Base-by-base conservation (phyloP, 2,888 invertebrate species). In the Eugnorisma glareosa region DNA sequence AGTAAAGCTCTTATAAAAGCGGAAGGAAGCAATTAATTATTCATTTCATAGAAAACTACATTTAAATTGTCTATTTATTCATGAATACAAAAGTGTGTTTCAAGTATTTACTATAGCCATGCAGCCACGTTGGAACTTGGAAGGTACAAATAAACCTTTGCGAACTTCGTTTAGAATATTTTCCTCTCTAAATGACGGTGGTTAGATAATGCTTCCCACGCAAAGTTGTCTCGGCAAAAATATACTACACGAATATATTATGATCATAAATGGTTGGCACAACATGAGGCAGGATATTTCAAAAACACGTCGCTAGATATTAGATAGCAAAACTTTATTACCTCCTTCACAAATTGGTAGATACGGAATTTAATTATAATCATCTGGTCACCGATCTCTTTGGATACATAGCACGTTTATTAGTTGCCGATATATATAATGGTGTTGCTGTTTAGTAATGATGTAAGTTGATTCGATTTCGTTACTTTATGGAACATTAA, bases 271-370 rank as follows among this genome's bases (percentile, higher is more conserved):
- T 73, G 51, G 37, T 72, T 28, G 40, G 66, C 48, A 73, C 45
- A 75, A 72, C 64, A 81, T 75, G 78, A 64, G 67, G 51, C 78
- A 79, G 87, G 87, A 81, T 81, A 83, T 75, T 80, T 73, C 51
- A 64, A 77, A 83, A 88, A 87, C 86, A 77, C 70, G 82, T 77
- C 73, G 82, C 63, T 45, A 61, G 77, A 71, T 87, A 79, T 81
- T 79, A 68, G 78, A 83, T 85, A 79, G 79, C 81, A 75, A 67
- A 74, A 76, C 76, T 78, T 77, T 89, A 89, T 85, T 75, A 70
- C 76, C 77, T 78, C 79, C 74, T 82, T 79, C 78, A 73, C 77
- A 85, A 87, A 85, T 87, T 85, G 81, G 73, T 70, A 74, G 74
- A 80, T 79, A 59, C 61, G 37, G 61, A 74, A 71, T 72, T 77